phyloP scores from a whole-genome alignment of 2,797 vertebrate genomes.

The Megaceryle alcyon region DNA sequence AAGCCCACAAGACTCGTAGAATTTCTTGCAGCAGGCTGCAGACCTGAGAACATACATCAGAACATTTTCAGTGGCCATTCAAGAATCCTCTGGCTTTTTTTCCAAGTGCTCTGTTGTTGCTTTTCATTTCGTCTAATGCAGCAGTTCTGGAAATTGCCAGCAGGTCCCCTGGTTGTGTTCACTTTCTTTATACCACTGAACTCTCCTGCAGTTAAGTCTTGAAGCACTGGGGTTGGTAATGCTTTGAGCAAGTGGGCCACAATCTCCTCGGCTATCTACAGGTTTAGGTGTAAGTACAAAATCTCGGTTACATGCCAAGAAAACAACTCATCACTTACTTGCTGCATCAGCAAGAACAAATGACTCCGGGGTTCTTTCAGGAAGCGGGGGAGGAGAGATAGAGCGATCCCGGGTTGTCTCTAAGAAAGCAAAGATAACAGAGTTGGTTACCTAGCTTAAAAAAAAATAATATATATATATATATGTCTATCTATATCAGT shows the following conservation, averaged over 20 bases:
- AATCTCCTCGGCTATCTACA: not conserved
- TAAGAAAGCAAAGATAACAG: constrained; percentile 3
- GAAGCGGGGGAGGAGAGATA: constrained; percentile 86
- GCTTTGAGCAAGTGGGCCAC: not conserved
- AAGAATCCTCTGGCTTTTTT: not conserved
- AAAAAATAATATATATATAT: not conserved
- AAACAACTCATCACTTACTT: constrained; percentile 75
- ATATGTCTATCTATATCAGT: not conserved
- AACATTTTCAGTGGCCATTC: not conserved
- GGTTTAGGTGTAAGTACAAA: not conserved
- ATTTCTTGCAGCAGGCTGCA: constrained; percentile 36
- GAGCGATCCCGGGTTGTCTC: constrained; percentile 47
- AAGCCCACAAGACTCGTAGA: not conserved
- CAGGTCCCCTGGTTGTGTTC: not conserved
- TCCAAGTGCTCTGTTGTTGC: not conserved
- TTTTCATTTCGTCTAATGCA: not conserved
- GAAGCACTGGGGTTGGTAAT: not conserved
- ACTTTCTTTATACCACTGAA: not conserved
- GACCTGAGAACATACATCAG: constrained; percentile 22
- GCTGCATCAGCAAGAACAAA: constrained; percentile 83
- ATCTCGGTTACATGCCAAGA: not conserved
- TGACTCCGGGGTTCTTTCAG: constrained; percentile 92
- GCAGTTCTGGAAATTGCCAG: not conserved
- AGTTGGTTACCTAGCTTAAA: not conserved
- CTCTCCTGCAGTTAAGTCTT: not conserved